Evolutionary conservation across 2,113 vertebrate species (phyloP).

Genomic region (Gnathonemus echidnorhynchus): DNA sequence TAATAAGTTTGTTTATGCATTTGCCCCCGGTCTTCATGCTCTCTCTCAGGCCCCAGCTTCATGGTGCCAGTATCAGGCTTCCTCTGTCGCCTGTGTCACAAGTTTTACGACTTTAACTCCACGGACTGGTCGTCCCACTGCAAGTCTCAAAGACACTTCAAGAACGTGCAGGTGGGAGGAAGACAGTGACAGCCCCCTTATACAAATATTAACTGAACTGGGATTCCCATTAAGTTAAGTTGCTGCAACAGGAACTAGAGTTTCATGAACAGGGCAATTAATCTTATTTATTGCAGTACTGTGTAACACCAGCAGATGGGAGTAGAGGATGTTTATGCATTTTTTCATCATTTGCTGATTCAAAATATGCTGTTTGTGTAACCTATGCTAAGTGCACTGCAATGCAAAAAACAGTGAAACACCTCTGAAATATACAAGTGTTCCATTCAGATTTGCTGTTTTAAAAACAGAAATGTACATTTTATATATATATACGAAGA

Average conservation of each 20-base stretch:
- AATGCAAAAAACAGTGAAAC: background rate
- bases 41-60: constrained; percentile 75
- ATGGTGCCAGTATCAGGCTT: constrained; percentile 87
- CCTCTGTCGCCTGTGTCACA: constrained; percentile 85
- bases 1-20: background rate
- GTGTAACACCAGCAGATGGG: background rate
- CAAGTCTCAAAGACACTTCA: constrained; percentile 87
- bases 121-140: constrained; percentile 78
- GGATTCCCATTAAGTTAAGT: background rate
- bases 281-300: background rate
- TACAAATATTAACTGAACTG: background rate
- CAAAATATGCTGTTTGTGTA: background rate
- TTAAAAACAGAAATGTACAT: background rate
- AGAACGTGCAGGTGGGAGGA: constrained; percentile 83
- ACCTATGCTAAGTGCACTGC: background rate
- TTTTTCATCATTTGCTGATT: background rate
- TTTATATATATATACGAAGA: background rate
- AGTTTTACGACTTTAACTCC: constrained; percentile 85
- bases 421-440: background rate
- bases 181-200: background rate
- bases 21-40: background rate
- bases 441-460: background rate
- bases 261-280: background rate
- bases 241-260: background rate
- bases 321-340: background rate